Percentiles rank a stretch among this genome's conserved stretches.
phyloP scores from a whole-genome alignment of 2,888 invertebrate species.

The Antitype chi region DNA sequence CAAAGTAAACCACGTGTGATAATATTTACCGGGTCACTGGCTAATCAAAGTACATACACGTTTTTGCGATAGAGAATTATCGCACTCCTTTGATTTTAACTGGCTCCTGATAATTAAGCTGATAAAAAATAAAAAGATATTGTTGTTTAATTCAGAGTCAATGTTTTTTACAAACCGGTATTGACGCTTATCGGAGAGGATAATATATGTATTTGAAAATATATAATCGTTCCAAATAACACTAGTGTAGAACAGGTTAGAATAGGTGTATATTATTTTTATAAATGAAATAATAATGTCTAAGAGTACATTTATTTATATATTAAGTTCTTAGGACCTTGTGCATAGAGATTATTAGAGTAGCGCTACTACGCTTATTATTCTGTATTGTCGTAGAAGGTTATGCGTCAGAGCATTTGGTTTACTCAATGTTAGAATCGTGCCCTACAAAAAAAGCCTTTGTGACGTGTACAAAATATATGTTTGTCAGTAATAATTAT shows the following conservation, averaged over 20 bases:
- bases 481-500: slow-evolving; percentile 51
- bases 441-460: slow-evolving; percentile 40
- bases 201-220: slow-evolving; percentile 13
- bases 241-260: slow-evolving; percentile 28
- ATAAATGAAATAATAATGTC: slow-evolving; percentile 13
- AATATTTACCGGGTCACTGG: slow-evolving; percentile 68
- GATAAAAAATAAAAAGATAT: slow-evolving; percentile 10
- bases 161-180: slow-evolving; percentile 39
- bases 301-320: slow-evolving; percentile 21
- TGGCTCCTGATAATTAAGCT: slow-evolving; percentile 32
- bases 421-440: slow-evolving; percentile 31
- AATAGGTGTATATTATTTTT: slow-evolving; percentile 22
- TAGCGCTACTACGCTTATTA: slow-evolving; percentile 28
- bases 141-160: slow-evolving; percentile 1
- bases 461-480: slow-evolving; percentile 33
- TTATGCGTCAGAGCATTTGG: slow-evolving; percentile 50
- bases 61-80: slow-evolving; percentile 62
- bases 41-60: slow-evolving; percentile 66
- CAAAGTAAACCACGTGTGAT: slow-evolving; percentile 72
- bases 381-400: slow-evolving; percentile 48
- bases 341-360: slow-evolving; percentile 43
- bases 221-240: slow-evolving; percentile 21
- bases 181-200: slow-evolving; percentile 14
- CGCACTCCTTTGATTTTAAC: slow-evolving; percentile 44
- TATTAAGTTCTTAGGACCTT: slow-evolving; percentile 44